Conservation (phyloP, 2,888 invertebrate species). For the Empis livida region DNA sequence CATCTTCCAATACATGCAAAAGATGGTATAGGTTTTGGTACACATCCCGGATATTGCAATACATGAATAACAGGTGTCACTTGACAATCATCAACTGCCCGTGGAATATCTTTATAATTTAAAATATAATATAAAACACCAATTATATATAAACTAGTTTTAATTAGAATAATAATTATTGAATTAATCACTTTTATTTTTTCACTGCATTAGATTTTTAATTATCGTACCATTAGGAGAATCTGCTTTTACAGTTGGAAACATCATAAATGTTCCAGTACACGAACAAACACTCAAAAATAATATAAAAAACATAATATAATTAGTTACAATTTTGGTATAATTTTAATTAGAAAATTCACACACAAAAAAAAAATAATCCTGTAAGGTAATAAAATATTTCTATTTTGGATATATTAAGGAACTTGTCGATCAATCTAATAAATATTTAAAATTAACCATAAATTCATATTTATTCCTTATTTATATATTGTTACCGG, state of each 20-base stretch:
- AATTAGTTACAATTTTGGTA: neutral
- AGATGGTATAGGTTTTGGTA: slow-evolving; percentile 85
- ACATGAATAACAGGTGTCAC: slow-evolving; percentile 87
- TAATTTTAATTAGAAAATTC: too few species aligned
- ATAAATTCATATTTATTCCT: too few species aligned
- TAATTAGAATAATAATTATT: too few species aligned
- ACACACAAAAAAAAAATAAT: too few species aligned
- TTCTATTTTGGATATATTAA: too few species aligned
- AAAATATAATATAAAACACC: too few species aligned
- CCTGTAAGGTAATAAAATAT: too few species aligned
- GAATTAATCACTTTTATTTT: too few species aligned
- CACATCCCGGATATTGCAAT: slow-evolving; percentile 80
- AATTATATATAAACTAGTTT: neutral
- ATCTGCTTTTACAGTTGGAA: slow-evolving; percentile 1
- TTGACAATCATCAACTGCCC: slow-evolving; percentile 60
- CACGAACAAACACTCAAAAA: slow-evolving; percentile 8
- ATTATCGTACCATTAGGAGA: slow-evolving; percentile 4
- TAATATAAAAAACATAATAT: slow-evolving; percentile 4
- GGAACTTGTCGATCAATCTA: too few species aligned
- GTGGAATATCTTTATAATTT: slow-evolving; percentile 4
- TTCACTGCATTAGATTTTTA: too few species aligned
- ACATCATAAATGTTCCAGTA: slow-evolving; percentile 1
- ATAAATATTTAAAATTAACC: too few species aligned
- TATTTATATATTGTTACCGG: too few species aligned
- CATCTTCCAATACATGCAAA: slow-evolving; percentile 87